A percentile compares a stretch with the other conserved stretches of the same genome.
These are phyloP conservation scores for Tenthredo notha DNA, from an alignment of 2,888 invertebrate genomes.

Conservation along the genomic window DNA sequence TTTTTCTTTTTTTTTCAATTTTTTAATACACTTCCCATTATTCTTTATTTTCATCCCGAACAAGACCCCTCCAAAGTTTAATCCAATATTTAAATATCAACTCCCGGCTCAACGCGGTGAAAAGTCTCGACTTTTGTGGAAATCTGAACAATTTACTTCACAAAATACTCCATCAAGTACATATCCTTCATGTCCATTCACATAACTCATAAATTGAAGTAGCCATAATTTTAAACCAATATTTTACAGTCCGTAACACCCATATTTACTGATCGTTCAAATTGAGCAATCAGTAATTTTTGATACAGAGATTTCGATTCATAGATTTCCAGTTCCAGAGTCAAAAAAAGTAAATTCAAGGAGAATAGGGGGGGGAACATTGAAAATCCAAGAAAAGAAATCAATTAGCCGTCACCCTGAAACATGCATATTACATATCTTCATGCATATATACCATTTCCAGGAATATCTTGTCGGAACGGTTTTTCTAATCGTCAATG, in stretches of 20 bases:
- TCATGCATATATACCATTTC: not conserved
- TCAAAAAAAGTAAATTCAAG: not conserved
- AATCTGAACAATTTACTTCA: not conserved
- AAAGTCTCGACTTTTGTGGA: too few species aligned
- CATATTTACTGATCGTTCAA: too few species aligned
- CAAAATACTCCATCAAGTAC: not conserved
- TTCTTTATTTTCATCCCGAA: not conserved
- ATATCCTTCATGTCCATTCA: not conserved
- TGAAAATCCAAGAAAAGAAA: not conserved
- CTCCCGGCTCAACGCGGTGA: too few species aligned
- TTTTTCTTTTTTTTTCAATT: not conserved
- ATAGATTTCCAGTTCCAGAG: not conserved
- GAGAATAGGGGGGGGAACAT: not conserved
- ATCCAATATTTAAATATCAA: not conserved
- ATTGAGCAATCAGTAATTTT: too few species aligned
- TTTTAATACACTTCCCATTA: not conserved
- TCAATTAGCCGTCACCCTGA: not conserved
- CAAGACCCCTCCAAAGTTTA: not conserved
- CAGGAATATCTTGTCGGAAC: not conserved
- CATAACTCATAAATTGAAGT: not conserved
- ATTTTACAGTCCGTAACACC: not conserved
- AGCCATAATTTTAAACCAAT: not conserved
- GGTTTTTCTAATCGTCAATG: slow-evolving; percentile 13
- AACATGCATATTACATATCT: not conserved
- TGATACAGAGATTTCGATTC: too few species aligned